A percentile compares a stretch with the other conserved stretches of the same genome.
Conservation (phyloP, 2,113 vertebrate genomes). For the Lates calcarifer region DNA sequence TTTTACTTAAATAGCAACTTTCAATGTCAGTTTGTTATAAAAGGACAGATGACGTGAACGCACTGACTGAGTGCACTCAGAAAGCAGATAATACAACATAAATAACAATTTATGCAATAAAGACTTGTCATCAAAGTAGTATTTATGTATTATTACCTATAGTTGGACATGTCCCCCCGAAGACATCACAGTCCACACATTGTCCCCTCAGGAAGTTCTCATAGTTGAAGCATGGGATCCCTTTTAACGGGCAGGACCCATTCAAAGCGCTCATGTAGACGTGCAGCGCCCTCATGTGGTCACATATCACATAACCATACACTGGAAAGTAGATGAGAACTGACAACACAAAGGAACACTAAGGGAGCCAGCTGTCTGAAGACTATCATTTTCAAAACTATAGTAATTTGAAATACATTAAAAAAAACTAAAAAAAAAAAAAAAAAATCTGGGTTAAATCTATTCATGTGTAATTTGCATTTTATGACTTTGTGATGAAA, state of each 20-base stretch:
- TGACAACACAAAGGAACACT: constrained; percentile 70
- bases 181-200: constrained; percentile 87
- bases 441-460: neutral
- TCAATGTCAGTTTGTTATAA: too few species aligned
- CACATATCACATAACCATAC: constrained; percentile 93
- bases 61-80: too few species aligned
- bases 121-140: neutral
- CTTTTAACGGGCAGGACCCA: constrained; percentile 84
- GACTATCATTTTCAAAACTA: neutral
- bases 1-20: too few species aligned
- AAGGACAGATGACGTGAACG: too few species aligned
- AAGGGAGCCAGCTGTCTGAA: constrained; percentile 25
- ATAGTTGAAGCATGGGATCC: constrained; percentile 90
- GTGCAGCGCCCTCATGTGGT: constrained; percentile 95
- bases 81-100: neutral
- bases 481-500: neutral
- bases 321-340: constrained; percentile 85
- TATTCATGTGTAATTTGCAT: neutral
- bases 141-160: constrained; percentile 85
- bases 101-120: neutral
- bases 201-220: constrained; percentile 88
- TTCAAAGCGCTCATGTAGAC: constrained; percentile 92
- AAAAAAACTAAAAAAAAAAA: neutral
- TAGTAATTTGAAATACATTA: neutral
- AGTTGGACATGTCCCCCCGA: constrained; percentile 87